Conservation (phyloP, 2,113 vertebrate species). For the Elanoides forficatus region DNA sequence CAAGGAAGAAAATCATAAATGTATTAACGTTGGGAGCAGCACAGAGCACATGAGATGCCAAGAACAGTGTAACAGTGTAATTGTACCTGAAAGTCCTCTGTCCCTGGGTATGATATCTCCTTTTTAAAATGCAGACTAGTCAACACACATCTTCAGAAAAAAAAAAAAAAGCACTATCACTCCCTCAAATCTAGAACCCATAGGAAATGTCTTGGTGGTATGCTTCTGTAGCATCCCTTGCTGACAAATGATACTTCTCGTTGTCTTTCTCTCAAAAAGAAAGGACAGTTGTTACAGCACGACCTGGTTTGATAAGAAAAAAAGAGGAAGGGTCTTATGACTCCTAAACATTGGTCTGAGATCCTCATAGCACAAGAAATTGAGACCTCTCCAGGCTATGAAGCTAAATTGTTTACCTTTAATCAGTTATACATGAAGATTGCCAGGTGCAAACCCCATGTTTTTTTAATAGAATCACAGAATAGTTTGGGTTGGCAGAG, state of each 20-base stretch:
- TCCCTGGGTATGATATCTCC: too few relatives aligned
- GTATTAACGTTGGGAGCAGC: background rate
- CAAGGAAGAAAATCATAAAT: background rate
- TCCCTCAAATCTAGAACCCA: background rate
- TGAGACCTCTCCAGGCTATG: background rate
- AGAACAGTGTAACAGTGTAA: background rate
- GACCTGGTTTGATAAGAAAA: background rate
- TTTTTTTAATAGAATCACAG: background rate
- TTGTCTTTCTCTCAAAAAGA: background rate
- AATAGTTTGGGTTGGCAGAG: background rate
- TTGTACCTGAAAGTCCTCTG: background rate
- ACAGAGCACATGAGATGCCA: background rate
- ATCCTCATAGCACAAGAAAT: background rate
- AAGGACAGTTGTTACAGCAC: background rate
- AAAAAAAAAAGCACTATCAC: background rate
- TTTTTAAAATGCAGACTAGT: background rate
- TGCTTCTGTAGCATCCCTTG: background rate
- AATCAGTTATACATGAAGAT: background rate
- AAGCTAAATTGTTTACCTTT: background rate
- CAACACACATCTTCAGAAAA: background rate
- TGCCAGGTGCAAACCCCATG: rapidly evolving
- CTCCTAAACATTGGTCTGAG: background rate
- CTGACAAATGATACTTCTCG: background rate
- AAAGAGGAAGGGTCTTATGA: background rate
- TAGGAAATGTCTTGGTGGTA: background rate